Base-by-base conservation (phyloP, 2,888 invertebrate genomes). In the Lepeophtheirus nordmannii region DNA sequence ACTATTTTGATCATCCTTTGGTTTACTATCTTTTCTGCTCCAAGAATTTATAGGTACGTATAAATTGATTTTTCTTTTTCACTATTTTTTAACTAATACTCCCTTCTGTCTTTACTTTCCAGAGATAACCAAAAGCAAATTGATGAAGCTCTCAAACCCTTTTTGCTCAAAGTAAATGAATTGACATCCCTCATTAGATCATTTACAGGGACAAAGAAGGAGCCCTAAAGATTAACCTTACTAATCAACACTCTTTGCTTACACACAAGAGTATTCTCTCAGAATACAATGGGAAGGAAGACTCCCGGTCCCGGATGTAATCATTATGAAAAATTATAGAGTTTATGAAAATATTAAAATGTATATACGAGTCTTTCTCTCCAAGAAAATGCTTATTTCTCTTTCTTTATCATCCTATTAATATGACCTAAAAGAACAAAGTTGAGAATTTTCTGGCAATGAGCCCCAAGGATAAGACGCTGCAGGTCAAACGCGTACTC, bases 41-140 rank as follows among this genome's bases (percentile, higher is more conserved):
- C 66, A 10, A 58, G 58, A 23, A 41, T 66, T 46, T 66, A 66
- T 60, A 60, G 64, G 30, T 58, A 23, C n/a, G n/a, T n/a, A n/a
- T n/a, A 58, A 7, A n/a, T 5, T 30, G 7, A 5, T 30, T 30
- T 30, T 30, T 30, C 7, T 30, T 30, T 30, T 30, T 30, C 30
- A 30, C 7, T 30, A 30, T 30, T 7, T 30, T 30, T 30, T n/a
- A n/a, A 30, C 3, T 30, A 30, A 30, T 30, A 7, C 7, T 30
- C 30, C 30, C 3, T 30, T 30, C 7, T 30, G 30, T 30, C 7
- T 30, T 30, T 30, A 30, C 9, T 3, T 22, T 58, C 3, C 23
- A 46, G 39, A 23, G 62, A 62, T 17, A 62, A 37, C 11, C 38
- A 63, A 38, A 37, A 20, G n/a, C 20, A 20, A 11, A 53, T 63